Base-by-base conservation (phyloP, 1,140 invertebrate species). In the Drosophila obscura region DNA sequence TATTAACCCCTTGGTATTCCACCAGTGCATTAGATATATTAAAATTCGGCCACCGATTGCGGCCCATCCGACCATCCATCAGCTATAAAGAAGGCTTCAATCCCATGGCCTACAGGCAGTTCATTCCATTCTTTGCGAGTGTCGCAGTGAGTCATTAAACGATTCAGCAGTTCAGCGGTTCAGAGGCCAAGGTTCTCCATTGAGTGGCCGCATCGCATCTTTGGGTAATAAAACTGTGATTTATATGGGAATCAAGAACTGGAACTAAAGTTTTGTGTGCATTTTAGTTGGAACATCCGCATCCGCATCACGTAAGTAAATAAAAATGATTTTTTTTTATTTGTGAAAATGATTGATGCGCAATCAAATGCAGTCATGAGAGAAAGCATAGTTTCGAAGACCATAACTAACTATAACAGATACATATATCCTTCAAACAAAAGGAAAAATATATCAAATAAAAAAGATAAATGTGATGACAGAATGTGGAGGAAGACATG, bases 1-100 rank as follows among this genome's bases (percentile, higher is more conserved):
- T 41, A 51, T 85, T 77, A 84, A 15, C 58, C 68, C 68, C 66
- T 49, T 58, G 82, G 50, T 77, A 46, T 64, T 73, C 11, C 31
- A 57, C 41, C 39, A 39, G 31, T 85, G 82, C 81, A 87, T 84
- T 84, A 84, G 62, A 50, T 74, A 71, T 84, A 84, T 84, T 84
- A 84, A 81, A 81, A 72, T 43, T 28, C 8, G 16, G 11, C 35
- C 35, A 35, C 9, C 35, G 11, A 39, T 35, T 31, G 31, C 31
- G 31, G 31, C 8, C 35, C 31, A 43, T 15, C 26, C 26, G 24
- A 31, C n/a, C 66, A 9, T 24, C 4, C 35, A 5, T 13, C 6
- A 26, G 26, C 35, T 69, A 69, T 69, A 69, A 58, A 69, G 64
- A 11, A 69, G 35, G 1, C 45, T 43, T 35, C 19, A 2, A 15